Conservation (phyloP, 2,113 vertebrate genomes). For the Dromaius novaehollandiae region DNA sequence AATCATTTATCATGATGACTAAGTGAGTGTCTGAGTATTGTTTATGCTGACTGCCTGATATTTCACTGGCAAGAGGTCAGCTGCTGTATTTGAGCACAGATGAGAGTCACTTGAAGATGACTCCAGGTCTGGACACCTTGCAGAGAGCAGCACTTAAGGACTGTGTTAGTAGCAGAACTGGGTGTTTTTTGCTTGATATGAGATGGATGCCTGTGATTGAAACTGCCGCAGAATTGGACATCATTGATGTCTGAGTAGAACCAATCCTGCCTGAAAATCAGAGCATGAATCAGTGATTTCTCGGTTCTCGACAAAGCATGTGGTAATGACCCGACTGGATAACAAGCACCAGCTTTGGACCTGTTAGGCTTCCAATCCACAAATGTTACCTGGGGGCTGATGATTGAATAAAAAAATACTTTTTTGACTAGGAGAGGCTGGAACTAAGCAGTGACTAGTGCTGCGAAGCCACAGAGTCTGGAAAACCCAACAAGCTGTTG, state of each 20-base stretch:
- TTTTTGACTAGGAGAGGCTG: conserved; percentile 16
- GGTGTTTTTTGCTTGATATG: conserved; percentile 1
- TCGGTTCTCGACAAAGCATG: conserved; percentile 63
- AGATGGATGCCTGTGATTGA: conserved; percentile 54
- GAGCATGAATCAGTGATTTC: conserved; percentile 75
- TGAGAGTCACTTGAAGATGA: conserved; percentile 49
- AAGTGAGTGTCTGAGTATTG: conserved; percentile 23
- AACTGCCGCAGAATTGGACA: conserved; percentile 67
- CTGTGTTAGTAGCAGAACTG: conserved; percentile 46
- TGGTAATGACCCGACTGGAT: conserved; percentile 71
- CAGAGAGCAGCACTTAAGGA: conserved; percentile 51
- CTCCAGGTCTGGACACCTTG: conserved; percentile 55
- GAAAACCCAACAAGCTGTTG: conserved; percentile 49
- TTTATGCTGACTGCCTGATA: conserved; percentile 56
- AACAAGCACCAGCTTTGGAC: conserved; percentile 63
- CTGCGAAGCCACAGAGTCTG: conserved; percentile 14
- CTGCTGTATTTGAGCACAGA: conserved; percentile 37
- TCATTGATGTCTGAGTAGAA: conserved; percentile 73
- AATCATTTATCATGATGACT: too few species aligned
- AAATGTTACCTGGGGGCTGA: conserved; percentile 60
- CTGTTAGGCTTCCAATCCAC: conserved; percentile 61
- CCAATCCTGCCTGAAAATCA: conserved; percentile 75
- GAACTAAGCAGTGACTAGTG: conserved; percentile 27
- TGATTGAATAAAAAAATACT: conserved; percentile 62
- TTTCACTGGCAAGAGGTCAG: conserved; percentile 48